Conservation (phyloP, 2,113 vertebrate species). For the Tetrao urogallus region DNA sequence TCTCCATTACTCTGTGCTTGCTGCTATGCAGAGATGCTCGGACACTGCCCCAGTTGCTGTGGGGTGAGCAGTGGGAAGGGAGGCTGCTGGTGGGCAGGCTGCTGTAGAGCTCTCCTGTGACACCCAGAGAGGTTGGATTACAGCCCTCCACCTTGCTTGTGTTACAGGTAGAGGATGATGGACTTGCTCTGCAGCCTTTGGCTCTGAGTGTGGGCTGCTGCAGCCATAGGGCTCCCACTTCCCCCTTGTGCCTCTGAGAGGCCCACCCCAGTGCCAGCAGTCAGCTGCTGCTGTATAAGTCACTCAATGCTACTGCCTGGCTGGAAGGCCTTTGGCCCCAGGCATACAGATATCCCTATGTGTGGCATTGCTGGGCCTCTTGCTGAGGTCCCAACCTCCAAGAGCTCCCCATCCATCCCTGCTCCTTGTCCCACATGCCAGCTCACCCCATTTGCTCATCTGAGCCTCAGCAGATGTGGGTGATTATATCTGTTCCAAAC, state of each 20-base stretch:
- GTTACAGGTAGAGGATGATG: not conserved
- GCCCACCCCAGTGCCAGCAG: not conserved
- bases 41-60: not conserved
- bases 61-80: not conserved
- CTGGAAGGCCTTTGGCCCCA: not conserved
- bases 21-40: not conserved
- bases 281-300: not conserved
- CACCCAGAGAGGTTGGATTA: not conserved
- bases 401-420: not conserved
- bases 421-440: not conserved
- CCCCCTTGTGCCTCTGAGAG: constrained; percentile 29
- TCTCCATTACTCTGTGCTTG: no score
- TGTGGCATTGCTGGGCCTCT: not conserved
- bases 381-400: not conserved
- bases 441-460: not conserved
- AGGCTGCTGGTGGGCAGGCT: not conserved
- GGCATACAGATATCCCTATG: accelerated
- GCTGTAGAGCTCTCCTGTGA: not conserved
- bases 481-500: not conserved
- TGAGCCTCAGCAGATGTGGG: not conserved
- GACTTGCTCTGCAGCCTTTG: no score
- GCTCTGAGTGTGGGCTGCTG: not conserved
- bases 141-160: not conserved
- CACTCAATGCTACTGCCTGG: not conserved
- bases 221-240: not conserved